phyloP scores from a whole-genome alignment of 2,888 invertebrate genomes.

The Nyleta sp. region DNA sequence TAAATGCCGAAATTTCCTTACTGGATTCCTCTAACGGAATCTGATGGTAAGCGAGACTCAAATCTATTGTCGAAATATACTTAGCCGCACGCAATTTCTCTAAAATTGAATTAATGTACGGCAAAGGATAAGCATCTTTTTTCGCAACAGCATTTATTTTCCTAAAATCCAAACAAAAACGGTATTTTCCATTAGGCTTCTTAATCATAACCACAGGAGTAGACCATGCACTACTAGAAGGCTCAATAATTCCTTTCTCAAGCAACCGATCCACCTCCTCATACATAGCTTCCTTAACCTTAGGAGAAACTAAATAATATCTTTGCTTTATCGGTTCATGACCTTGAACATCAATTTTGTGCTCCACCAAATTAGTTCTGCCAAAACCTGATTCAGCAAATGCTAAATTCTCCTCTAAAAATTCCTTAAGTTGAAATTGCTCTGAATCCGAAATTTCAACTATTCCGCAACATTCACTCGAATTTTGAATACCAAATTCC shows the following conservation, averaged over 20 bases:
- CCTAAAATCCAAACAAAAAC: conserved; percentile 43
- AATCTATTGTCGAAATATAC: conserved; percentile 26
- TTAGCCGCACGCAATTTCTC: conserved; percentile 23
- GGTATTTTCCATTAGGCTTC: conserved; percentile 22
- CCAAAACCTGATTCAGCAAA: background rate
- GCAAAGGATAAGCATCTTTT: conserved; percentile 34
- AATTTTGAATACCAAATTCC: conserved; percentile 8
- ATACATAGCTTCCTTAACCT: background rate
- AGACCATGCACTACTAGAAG: conserved; percentile 42
- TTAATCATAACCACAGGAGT: conserved; percentile 38
- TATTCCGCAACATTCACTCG: conserved; percentile 15
- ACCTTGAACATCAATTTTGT: background rate
- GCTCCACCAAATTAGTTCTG: background rate
- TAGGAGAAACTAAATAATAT: conserved; percentile 2
- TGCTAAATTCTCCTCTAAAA: background rate
- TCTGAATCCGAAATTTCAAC: conserved; percentile 15
- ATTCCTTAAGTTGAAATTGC: background rate
- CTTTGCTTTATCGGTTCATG: background rate
- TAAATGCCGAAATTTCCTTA: conserved; percentile 35
- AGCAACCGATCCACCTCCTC: background rate
- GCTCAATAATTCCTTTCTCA: conserved; percentile 17
- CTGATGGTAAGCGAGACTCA: conserved; percentile 31
- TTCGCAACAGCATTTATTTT: conserved; percentile 27
- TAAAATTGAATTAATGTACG: conserved; percentile 36
- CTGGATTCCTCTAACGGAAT: conserved; percentile 30